A percentile compares a stretch with the other conserved stretches of the same genome.
These are phyloP conservation scores for Holcopasites calliopsidis DNA, from an alignment of 1,140 invertebrate genomes.

Conservation along the genomic window DNA sequence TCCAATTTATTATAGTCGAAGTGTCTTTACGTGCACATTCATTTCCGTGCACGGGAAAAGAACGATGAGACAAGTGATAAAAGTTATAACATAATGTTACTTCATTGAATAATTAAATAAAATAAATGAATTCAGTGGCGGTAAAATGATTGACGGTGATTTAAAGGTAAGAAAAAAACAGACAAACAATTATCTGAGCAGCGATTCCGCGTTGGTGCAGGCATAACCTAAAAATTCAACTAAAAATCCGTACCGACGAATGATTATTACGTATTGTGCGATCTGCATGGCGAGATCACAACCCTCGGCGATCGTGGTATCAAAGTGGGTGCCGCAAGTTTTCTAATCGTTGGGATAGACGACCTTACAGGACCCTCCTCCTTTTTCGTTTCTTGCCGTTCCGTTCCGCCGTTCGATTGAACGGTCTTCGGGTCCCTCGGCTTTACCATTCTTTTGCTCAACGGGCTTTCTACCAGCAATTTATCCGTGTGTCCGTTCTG, in stretches of 20 bases:
- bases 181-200: no score
- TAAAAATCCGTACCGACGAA: not conserved
- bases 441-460: constrained; percentile 43
- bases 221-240: no score
- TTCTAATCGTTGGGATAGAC: constrained; percentile 71
- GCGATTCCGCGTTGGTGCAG: no score
- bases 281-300: constrained; percentile 55
- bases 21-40: no score
- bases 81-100: no score
- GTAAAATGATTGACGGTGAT: no score
- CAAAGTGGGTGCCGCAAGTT: constrained; percentile 63
- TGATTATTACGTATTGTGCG: constrained; percentile 55
- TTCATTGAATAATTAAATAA: no score
- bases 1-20: no score
- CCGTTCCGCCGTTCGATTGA: constrained; percentile 47
- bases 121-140: no score
- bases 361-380: constrained; percentile 61
- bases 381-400: constrained; percentile 34
- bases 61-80: no score
- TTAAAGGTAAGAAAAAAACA: no score
- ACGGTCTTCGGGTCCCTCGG: constrained; percentile 48
- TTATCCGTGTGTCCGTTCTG: constrained; percentile 54
- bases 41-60: no score
- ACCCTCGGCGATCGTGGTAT: constrained; percentile 66
- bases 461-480: constrained; percentile 45